phyloP scores from a whole-genome alignment of 2,113 vertebrate species.

The Brachypodius melanocephalos region DNA sequence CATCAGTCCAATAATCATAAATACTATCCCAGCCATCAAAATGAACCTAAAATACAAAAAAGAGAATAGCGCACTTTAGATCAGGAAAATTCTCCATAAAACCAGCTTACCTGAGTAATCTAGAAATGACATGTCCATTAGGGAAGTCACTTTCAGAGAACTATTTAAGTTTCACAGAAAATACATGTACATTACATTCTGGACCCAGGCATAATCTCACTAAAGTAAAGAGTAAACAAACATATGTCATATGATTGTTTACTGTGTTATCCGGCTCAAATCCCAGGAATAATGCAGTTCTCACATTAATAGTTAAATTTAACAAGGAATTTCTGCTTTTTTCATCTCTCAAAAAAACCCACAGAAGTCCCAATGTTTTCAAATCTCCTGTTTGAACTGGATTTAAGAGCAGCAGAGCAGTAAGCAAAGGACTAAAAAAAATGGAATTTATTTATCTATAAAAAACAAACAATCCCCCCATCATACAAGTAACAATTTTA shows the following conservation, averaged over 20 bases:
- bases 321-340: background rate
- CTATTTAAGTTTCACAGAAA: background rate
- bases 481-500: background rate
- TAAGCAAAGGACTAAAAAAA: background rate
- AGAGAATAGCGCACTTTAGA: background rate
- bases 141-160: background rate
- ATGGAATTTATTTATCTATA: background rate
- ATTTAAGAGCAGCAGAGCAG: background rate
- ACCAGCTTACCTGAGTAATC: background rate
- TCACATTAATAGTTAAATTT: background rate
- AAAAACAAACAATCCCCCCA: accelerated
- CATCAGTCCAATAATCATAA: constrained; percentile 84
- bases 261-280: background rate
- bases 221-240: background rate
- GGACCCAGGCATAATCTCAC: background rate
- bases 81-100: background rate
- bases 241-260: background rate
- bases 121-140: background rate
- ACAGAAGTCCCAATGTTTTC: background rate
- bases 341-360: background rate
- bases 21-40: constrained; percentile 85
- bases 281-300: background rate
- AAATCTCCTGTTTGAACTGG: background rate
- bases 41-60: constrained; percentile 72
- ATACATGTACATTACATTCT: background rate